Percentiles rank a stretch among this genome's conserved stretches.
These are phyloP conservation scores for Dryocosmus kuriphilus DNA, from an alignment of 2,888 invertebrate genomes.

Conservation along the genomic window DNA sequence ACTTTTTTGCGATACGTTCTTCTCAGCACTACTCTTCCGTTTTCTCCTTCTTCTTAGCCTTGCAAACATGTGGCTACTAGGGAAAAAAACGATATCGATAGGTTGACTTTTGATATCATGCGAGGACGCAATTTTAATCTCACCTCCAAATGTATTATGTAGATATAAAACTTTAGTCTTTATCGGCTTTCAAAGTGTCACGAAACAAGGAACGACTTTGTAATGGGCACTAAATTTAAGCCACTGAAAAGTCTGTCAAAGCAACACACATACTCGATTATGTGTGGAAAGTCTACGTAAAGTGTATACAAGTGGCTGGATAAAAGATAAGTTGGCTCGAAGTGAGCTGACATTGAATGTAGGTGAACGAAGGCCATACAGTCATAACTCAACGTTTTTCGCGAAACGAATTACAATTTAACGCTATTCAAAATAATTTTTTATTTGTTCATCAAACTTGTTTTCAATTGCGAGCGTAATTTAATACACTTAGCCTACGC, in stretches of 20 bases:
- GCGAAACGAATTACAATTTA: conserved; percentile 26
- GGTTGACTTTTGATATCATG: neutral
- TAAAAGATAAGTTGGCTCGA: conserved; percentile 25
- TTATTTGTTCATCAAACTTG: neutral
- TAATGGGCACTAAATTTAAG: conserved; percentile 36
- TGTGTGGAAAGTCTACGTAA: neutral
- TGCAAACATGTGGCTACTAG: neutral
- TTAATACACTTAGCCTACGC: neutral
- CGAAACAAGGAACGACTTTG: conserved; percentile 31
- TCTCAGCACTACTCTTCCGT: neutral
- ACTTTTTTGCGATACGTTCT: neutral
- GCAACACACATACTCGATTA: neutral
- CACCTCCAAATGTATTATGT: conserved; percentile 18
- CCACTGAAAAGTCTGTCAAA: conserved; percentile 29
- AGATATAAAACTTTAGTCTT: conserved; percentile 10
- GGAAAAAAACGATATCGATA: conserved; percentile 3
- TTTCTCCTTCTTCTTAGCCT: neutral
- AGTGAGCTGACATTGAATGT: conserved; percentile 33
- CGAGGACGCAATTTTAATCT: conserved; percentile 8
- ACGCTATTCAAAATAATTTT: conserved; percentile 21
- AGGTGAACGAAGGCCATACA: conserved; percentile 2
- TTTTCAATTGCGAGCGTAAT: conserved; percentile 15
- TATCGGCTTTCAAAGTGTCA: conserved; percentile 4
- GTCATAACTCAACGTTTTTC: neutral
- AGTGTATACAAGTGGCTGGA: conserved; percentile 24